Percentiles rank a stretch among this genome's conserved stretches.
Conservation (phyloP, 2,888 invertebrate species). For the Eubasilissa splendida region DNA sequence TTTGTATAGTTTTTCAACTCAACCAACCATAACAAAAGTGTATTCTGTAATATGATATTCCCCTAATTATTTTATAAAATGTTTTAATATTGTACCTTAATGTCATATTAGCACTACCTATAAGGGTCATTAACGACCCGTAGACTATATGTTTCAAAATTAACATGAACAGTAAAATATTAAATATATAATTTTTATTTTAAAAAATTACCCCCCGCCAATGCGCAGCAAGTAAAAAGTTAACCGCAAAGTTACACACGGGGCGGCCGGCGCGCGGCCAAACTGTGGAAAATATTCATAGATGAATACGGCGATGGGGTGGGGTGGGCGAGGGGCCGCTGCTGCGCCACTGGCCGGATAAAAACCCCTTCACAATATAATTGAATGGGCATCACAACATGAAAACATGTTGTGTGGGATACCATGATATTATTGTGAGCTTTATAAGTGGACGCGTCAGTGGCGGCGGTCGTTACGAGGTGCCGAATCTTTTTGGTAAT, state of each 20-base stretch:
- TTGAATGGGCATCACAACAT: conserved; percentile 53
- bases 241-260: background rate
- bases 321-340: background rate
- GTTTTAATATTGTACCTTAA: too few relatives aligned
- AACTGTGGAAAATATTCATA: too few relatives aligned
- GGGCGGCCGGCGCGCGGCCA: background rate
- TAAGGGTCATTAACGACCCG: too few relatives aligned
- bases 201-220: background rate
- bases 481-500: too few relatives aligned
- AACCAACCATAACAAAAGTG: too few relatives aligned
- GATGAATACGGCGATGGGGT: background rate
- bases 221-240: background rate
- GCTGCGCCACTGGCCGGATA: conserved; percentile 27
- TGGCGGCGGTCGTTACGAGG: conserved; percentile 21
- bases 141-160: too few relatives aligned
- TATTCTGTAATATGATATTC: too few relatives aligned
- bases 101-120: too few relatives aligned
- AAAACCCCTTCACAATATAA: conserved; percentile 47
- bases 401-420: conserved; percentile 47
- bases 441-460: conserved; percentile 46
- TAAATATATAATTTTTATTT: too few relatives aligned
- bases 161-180: too few relatives aligned
- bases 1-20: too few relatives aligned
- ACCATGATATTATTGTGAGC: conserved; percentile 42
- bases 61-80: too few relatives aligned